Conservation (phyloP, 2,113 vertebrate genomes). For the Phasianus colchicus region DNA sequence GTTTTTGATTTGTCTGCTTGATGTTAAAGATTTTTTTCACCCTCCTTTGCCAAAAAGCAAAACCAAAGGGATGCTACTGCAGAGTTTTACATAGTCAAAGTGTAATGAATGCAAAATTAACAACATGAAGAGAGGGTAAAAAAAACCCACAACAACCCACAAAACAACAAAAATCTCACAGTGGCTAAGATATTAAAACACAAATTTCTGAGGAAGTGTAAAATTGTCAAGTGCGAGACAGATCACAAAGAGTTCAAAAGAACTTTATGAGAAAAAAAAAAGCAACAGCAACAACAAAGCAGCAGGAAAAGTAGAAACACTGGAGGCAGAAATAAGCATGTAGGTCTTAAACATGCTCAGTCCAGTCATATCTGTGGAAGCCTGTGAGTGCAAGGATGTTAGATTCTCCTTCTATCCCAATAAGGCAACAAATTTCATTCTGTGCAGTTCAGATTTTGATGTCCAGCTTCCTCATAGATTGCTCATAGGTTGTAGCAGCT, state of each 20-base stretch:
- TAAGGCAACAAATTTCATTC: neutral
- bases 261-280: neutral
- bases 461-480: neutral
- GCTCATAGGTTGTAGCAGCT: neutral
- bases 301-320: neutral
- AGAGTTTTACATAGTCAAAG: conserved; percentile 15
- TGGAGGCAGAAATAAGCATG: neutral
- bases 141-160: neutral
- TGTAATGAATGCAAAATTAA: neutral
- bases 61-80: neutral
- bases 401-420: neutral
- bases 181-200: neutral
- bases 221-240: neutral
- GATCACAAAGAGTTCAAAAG: neutral
- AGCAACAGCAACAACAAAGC: neutral
- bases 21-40: neutral
- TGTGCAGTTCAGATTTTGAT: neutral
- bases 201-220: neutral
- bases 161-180: neutral
- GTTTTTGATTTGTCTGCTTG: neutral
- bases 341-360: neutral
- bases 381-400: neutral
- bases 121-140: neutral
- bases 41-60: neutral
- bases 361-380: neutral